These are phyloP conservation scores for Pterostichus niger DNA, from an alignment of 2,888 invertebrate genomes.

Conservation along the genomic window DNA sequence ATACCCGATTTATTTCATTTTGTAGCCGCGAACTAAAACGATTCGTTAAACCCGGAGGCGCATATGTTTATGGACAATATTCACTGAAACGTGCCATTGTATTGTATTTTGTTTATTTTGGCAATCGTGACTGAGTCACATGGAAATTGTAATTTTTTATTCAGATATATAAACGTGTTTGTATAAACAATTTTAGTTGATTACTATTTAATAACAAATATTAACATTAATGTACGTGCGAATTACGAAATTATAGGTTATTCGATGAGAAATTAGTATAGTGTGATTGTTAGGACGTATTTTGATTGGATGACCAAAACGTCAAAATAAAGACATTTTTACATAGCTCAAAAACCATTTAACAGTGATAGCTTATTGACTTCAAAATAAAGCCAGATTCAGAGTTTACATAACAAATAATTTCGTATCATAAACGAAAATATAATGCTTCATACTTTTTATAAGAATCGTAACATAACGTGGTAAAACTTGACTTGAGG, in stretches of 20 bases:
- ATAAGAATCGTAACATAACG: no score
- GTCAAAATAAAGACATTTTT: no score
- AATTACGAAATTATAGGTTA: constrained; percentile 14
- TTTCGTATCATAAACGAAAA: no score
- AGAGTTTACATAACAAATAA: no score
- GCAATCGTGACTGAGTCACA: neutral
- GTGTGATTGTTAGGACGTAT: no score
- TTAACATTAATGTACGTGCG: constrained; percentile 11
- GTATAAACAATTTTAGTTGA: constrained; percentile 14
- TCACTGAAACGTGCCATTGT: constrained; percentile 44
- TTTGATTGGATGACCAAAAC: no score
- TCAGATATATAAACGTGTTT: neutral
- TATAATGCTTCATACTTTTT: no score
- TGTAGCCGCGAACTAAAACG: constrained; percentile 40
- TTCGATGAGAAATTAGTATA: neutral
- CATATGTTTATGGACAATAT: constrained; percentile 30
- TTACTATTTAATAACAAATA: constrained; percentile 21
- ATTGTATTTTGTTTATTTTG: constrained; percentile 33
- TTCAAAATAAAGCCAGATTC: no score
- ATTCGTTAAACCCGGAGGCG: constrained; percentile 47
- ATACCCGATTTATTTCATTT: constrained; percentile 47
- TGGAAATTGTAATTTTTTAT: constrained; percentile 35
- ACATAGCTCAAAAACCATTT: no score
- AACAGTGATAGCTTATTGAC: no score
- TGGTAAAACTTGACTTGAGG: no score